Base-by-base conservation (phyloP, 2,888 invertebrate genomes). In the Coelinius sp. region DNA sequence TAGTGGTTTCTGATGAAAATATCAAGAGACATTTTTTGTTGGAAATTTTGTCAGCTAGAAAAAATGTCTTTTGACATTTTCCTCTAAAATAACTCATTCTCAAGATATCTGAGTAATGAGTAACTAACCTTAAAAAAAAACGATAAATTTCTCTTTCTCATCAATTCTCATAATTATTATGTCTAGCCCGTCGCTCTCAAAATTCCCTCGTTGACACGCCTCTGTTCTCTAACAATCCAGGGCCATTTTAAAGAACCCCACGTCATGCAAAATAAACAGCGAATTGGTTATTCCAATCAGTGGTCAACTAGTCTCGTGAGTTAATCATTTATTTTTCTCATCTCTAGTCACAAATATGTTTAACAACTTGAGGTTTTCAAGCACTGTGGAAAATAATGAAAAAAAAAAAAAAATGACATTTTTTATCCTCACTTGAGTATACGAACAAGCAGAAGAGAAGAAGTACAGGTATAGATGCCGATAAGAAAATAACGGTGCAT, bases 81-180 rank as follows among this genome's bases (percentile, higher is more conserved):
- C n/a, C n/a, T n/a, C n/a, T n/a, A n/a, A n/a, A n/a, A n/a, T n/a
- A n/a, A n/a, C n/a, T n/a, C n/a, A n/a, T n/a, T n/a, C n/a, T n/a
- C n/a, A n/a, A n/a, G n/a, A n/a, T n/a, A n/a, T n/a, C n/a, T n/a
- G n/a, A n/a, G n/a, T n/a, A n/a, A n/a, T n/a, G n/a, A n/a, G n/a
- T n/a, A n/a, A n/a, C n/a, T n/a, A n/a, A n/a, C n/a, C n/a, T n/a
- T n/a, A n/a, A n/a, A n/a, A n/a, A 41, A n/a, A n/a, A 72, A 77
- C 25, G 71, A 75, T 72, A 66, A 66, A 76, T 73, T 66, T 74
- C 73, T 75, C 62, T 68, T 70, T 20, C 53, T 49, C 5, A 64
- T 53, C 14, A 41, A 56, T 24, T 65, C 14, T 68, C 72, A 73
- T 77, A 79, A 79, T 80, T 80, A 79, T 79, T 76, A 78, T 76